phyloP scores from a whole-genome alignment of 2,113 vertebrate genomes.

The Oncorhynchus mykiss region DNA sequence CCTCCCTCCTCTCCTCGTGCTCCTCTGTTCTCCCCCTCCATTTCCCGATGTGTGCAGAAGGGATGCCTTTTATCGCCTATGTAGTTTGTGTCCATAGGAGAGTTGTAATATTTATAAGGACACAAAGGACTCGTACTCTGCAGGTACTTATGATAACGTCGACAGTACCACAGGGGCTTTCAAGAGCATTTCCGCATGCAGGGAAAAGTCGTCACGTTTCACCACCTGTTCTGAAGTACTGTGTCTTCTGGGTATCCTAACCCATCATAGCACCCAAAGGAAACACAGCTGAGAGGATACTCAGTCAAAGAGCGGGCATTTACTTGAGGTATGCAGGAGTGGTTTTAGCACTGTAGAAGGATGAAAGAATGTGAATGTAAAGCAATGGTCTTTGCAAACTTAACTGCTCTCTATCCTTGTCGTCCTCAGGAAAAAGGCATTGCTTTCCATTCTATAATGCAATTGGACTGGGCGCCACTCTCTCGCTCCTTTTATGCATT shows the following conservation, averaged over 20 bases:
- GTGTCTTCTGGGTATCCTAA: no score
- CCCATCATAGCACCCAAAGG: background rate
- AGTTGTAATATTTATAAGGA: constrained; percentile 28
- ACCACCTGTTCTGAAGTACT: background rate
- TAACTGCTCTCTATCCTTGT: background rate
- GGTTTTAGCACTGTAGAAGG: background rate
- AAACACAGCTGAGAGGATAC: background rate
- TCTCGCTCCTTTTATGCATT: no score
- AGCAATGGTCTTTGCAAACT: background rate
- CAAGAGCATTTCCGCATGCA: background rate
- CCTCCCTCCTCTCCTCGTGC: constrained; percentile 28
- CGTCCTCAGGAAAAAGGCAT: background rate
- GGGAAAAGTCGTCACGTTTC: no score
- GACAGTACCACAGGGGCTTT: background rate
- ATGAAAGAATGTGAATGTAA: background rate
- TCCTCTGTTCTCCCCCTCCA: constrained; percentile 4
- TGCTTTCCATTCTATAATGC: background rate
- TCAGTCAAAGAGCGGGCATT: background rate
- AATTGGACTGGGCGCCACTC: background rate
- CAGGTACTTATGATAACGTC: constrained; percentile 10
- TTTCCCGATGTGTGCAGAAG: constrained; percentile 6
- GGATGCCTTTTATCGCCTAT: constrained; percentile 16
- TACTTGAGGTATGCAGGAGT: background rate
- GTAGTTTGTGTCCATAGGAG: constrained; percentile 34
- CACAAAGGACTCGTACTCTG: constrained; percentile 25